Evolutionary conservation across 2,113 vertebrate genomes (phyloP).

Genomic region (Chaenogobius annularis): DNA sequence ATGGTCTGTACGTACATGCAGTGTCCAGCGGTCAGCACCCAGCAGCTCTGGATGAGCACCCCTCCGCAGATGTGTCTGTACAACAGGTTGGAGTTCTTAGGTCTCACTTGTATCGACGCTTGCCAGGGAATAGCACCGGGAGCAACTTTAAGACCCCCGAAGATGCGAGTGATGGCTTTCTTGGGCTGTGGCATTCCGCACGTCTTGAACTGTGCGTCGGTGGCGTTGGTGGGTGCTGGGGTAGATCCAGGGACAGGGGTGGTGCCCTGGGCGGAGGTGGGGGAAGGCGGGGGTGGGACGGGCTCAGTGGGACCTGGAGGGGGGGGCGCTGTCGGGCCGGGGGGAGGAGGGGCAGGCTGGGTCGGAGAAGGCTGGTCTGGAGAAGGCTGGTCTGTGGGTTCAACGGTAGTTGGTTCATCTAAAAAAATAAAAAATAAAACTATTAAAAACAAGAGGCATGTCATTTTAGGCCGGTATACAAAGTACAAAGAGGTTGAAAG

Average conservation of each 20-base stretch:
- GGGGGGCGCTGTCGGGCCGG: not conserved
- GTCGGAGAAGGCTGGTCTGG: too few relatives aligned
- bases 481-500: too few relatives aligned
- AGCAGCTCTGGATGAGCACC: conserved; percentile 86
- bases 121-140: conserved; percentile 91
- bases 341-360: conserved; percentile 2
- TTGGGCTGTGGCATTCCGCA: conserved; percentile 81
- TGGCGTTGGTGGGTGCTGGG: rapidly evolving
- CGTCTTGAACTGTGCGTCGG: conserved; percentile 60
- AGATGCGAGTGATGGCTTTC: conserved; percentile 75
- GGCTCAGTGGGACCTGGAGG: not conserved
- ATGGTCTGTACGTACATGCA: conserved; percentile 81
- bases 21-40: conserved; percentile 93
- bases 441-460: not conserved
- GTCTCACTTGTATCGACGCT: conserved; percentile 82
- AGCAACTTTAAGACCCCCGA: conserved; percentile 84
- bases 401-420: conserved; percentile 19
- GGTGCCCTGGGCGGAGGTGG: not conserved
- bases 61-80: conserved; percentile 85
- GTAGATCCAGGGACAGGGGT: not conserved
- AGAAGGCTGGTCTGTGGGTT: not conserved
- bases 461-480: not conserved
- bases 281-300: not conserved
- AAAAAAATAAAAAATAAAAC: conserved; percentile 38
- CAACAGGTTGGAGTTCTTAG: conserved; percentile 13